These are phyloP conservation scores for Sparidentex hasta DNA, from an alignment of 2,797 vertebrate species.

Conservation along the genomic window DNA sequence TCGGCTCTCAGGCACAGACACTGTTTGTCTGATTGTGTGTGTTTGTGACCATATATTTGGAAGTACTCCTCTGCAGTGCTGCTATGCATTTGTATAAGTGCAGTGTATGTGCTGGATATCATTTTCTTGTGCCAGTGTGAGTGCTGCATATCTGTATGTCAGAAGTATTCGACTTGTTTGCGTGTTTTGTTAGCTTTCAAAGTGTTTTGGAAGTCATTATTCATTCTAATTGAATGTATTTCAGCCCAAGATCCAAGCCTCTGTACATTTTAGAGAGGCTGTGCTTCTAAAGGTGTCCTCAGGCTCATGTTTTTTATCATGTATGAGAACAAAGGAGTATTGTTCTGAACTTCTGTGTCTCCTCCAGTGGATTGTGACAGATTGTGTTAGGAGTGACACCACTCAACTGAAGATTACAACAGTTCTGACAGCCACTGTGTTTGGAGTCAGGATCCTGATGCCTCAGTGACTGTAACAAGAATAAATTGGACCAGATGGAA, in stretches of 20 bases:
- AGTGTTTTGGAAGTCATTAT: constrained; percentile 48
- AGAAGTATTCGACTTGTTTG: constrained; percentile 13
- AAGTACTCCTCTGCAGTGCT: not conserved
- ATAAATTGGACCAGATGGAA: constrained; percentile 70
- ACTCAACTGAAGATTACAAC: constrained; percentile 68
- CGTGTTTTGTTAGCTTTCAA: constrained; percentile 36
- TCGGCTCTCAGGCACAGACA: constrained; percentile 16
- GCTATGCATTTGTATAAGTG: not conserved
- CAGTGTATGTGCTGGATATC: constrained; percentile 12
- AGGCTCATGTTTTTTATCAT: constrained; percentile 53
- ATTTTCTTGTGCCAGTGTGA: constrained; percentile 6
- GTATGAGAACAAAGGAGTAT: constrained; percentile 42
- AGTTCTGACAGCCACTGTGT: constrained; percentile 63
- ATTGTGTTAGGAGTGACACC: constrained; percentile 70
- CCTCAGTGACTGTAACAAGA: constrained; percentile 67
- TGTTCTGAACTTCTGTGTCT: constrained; percentile 53
- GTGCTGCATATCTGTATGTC: not conserved
- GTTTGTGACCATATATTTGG: constrained; percentile 22
- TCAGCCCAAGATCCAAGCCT: constrained; percentile 11
- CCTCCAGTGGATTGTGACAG: constrained; percentile 64
- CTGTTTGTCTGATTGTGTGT: constrained; percentile 10
- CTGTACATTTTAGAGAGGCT: constrained; percentile 36
- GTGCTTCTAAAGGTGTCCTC: constrained; percentile 19
- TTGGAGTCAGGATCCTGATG: constrained; percentile 65
- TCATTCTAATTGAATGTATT: constrained; percentile 29